Evolutionary conservation across 2,113 vertebrate genomes (phyloP).

Genomic region (Lycaon pictus): DNA sequence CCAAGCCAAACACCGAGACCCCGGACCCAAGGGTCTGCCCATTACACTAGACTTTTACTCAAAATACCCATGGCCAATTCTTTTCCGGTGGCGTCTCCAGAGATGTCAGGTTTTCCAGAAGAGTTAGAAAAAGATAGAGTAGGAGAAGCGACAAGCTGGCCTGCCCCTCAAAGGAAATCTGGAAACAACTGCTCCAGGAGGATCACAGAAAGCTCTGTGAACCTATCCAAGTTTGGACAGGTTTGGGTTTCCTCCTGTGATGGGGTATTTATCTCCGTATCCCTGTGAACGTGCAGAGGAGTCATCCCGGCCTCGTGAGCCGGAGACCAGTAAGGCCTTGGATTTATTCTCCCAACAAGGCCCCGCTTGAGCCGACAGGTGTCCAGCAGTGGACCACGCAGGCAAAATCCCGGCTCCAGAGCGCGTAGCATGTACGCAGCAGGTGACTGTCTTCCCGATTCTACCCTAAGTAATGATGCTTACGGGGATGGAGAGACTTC

Average conservation of each 20-base stretch:
- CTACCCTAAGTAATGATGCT: background rate
- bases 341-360: background rate
- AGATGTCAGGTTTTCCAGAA: background rate
- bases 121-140: background rate
- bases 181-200: background rate
- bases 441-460: background rate
- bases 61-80: background rate
- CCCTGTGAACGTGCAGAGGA: background rate
- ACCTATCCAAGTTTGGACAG: background rate
- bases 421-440: background rate
- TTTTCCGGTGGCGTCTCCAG: background rate
- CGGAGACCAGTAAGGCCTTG: background rate
- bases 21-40: background rate
- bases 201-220: background rate
- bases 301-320: background rate
- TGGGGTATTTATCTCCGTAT: background rate
- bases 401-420: background rate
- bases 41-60: background rate
- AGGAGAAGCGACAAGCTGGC: background rate
- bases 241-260: background rate
- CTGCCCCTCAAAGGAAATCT: background rate
- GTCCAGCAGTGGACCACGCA: fast-evolving
- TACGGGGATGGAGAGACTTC: background rate
- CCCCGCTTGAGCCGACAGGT: fast-evolving
- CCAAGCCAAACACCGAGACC: background rate